Conservation (phyloP, 2,888 invertebrate species). For the Loripinus fragilis region DNA sequence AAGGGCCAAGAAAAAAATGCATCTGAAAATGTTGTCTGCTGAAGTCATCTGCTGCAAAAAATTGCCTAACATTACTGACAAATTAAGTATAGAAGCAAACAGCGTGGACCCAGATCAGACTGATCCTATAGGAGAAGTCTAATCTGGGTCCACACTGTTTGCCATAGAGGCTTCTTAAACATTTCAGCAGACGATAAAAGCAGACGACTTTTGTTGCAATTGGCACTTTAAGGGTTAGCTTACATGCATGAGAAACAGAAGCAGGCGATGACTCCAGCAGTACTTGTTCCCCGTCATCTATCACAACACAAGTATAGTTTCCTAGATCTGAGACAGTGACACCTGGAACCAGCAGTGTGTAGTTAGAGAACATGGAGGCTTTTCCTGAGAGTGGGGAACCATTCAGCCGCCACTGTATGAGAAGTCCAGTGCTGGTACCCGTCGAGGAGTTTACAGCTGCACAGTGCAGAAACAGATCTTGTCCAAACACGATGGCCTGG, state of each 20-base stretch:
- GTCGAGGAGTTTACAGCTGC: slow-evolving; percentile 51
- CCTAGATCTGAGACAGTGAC: slow-evolving; percentile 69
- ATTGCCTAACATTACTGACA: too few species aligned
- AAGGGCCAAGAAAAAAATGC: too few species aligned
- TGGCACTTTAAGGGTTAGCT: too few species aligned
- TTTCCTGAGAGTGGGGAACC: slow-evolving; percentile 46
- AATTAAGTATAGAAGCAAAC: too few species aligned
- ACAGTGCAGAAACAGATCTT: slow-evolving; percentile 72
- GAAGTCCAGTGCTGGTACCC: slow-evolving; percentile 36
- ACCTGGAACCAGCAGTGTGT: slow-evolving; percentile 73
- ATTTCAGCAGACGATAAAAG: too few species aligned
- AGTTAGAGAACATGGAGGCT: slow-evolving; percentile 70
- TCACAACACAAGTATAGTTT: slow-evolving; percentile 73
- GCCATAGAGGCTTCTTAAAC: too few species aligned
- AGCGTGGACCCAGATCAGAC: too few species aligned
- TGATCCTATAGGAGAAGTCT: too few species aligned
- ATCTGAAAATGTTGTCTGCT: too few species aligned
- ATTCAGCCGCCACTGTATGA: slow-evolving; percentile 70
- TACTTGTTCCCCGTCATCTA: slow-evolving; percentile 27
- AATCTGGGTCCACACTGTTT: too few species aligned
- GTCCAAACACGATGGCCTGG: slow-evolving; percentile 69
- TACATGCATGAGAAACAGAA: slow-evolving; percentile 75
- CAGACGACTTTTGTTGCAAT: too few species aligned
- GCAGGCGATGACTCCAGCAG: slow-evolving; percentile 60
- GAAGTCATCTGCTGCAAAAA: too few species aligned